Evolutionary conservation across 1,140 invertebrate species (phyloP), one percentile per base, ranked within the genome.

Genomic region (Dendrolimus kikuchii): DNA sequence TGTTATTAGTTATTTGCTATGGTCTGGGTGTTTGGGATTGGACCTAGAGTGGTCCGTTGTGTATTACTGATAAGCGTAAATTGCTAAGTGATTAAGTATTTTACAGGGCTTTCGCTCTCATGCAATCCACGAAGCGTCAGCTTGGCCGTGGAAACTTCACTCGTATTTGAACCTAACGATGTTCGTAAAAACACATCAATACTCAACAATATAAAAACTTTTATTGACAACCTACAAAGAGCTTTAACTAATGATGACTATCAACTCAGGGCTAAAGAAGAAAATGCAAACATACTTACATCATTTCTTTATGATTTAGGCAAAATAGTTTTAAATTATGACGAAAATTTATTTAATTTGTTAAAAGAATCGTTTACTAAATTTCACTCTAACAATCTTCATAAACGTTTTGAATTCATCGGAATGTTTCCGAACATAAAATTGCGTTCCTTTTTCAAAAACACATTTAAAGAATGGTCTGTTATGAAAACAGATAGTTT

Each of bases 91-190:
- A 23, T 23, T 23, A 23, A 23, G 3, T 23, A n/a, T 45, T 5
- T 45, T 45, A 5, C 43, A 45, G 43, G n/a, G 43, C 43, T 10
- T 9, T 5, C n/a, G 5, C 43, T 45, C 5, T 9, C 43, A 9
- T n/a, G n/a, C n/a, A 10, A 45, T 10, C 53, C 53, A 0, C 10
- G 46, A 23, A 55, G 53, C 9, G 53, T 55, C 5, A 55, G 49
- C 7, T 38, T 55, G 4, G 46, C 46, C 1, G 5, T 55, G 36
- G 53, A 55, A 42, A 55, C 53, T 5, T 55, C 53, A 8, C 38
- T 55, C 0, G 7, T 55, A 4, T 49, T 55, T 36, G 47, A 58
- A 55, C 42, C 58, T 42, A 54, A 43, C 43, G 42, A 53, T 43
- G 7, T 55, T 6, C 42, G 41, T 44, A 53, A 42, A 5, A 53